Evolutionary conservation across 2,888 invertebrate species (phyloP), one percentile per base, ranked within the genome.

Genomic region (Drepana falcataria): DNA sequence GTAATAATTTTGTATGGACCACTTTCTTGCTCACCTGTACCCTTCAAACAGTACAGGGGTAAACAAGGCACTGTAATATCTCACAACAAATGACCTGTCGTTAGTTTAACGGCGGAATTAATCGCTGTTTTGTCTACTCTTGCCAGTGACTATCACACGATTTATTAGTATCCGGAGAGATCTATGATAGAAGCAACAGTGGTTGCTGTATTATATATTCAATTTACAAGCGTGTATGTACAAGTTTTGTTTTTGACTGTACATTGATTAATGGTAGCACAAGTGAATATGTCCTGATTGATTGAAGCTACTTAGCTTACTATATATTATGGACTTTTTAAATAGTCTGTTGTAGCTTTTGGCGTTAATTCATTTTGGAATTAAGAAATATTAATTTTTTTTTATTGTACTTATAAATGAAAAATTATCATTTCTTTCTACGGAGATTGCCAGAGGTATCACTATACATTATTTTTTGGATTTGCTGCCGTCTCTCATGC

Each of bases 21-120:
- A 34, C 51, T 51, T 51, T 40, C 35, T 6, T 34, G 34, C 33
- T 21, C 2, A 40, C 40, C 2, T 51, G 51, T 52, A 54, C 53
- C 54, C 61, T 59, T 51, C 41, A 57, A 61, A 58, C 58, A 59
- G 57, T 55, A 61, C 59, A 60, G 56, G 59, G 53, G 55, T 52
- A 40, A 35, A 47, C 53, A 49, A 34, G 34, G 60, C 41, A 33
- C 61, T 59, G 75, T 78, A 77, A 80, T 83, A 81, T 78, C 74
- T 71, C 61, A 56, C 63, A 75, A 83, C 77, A 77, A 82, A 86
- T 77, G 77, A 70, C 69, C 71, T 68, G 76, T 79, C 83, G 78
- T 87, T 87, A 82, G 81, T 81, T 79, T 79, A 83, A 81, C 81
- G 74, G 77, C 69, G 64, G 80, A 79, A 87, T 88, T 87, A 87